Base-by-base conservation (phyloP, 2,113 vertebrate species). In the Scophthalmus maximus region DNA sequence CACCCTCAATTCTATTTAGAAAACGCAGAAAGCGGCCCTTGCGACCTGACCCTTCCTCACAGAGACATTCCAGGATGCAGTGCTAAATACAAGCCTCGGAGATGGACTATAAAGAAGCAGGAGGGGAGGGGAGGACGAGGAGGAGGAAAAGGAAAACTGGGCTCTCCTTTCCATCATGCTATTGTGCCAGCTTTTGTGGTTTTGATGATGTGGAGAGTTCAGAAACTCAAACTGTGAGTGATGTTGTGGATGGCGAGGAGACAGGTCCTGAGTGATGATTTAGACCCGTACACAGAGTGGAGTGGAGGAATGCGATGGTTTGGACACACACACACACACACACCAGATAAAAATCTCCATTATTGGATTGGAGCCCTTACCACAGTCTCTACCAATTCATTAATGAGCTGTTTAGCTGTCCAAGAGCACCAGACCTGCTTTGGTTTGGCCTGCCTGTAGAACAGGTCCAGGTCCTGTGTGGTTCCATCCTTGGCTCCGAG, bases 351-450 rank as follows among this genome's bases (percentile, higher is more conserved):
- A 80, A 87, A 62, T 79, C 71, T 78, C 67, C 72, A 68, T 70
- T 73, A 38, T 70, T 92, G 82, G 85, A 88, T 7, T 9, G 0
- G 27, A 72, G 85, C 80, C 78, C 71, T 79, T 7, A 72, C 89
- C 91, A 86, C 83, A 81, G 87, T 86, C 86, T 87, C 76, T 71
- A 90, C 82, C 90, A 87, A 73, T 84, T 86, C 80, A 87, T 90
- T 87, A 91, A 89, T 79, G 81, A 91, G 71, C 84, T 62, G 68
- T 89, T 89, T 67, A 76, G 76, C 82, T 71, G 61, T 87, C 81
- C 88, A 86, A 87, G 68, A 86, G 51, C 70, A 87, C 77, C 81
- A 89, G 82, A 85, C 79, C 82, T 75, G 73, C 82, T 78, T 76
- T 79, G 78, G 72, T 87, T 88, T 89, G 90, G 91, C 79, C 75